Conservation (phyloP, 1,140 invertebrate genomes). For the Nixonia krombeini region DNA sequence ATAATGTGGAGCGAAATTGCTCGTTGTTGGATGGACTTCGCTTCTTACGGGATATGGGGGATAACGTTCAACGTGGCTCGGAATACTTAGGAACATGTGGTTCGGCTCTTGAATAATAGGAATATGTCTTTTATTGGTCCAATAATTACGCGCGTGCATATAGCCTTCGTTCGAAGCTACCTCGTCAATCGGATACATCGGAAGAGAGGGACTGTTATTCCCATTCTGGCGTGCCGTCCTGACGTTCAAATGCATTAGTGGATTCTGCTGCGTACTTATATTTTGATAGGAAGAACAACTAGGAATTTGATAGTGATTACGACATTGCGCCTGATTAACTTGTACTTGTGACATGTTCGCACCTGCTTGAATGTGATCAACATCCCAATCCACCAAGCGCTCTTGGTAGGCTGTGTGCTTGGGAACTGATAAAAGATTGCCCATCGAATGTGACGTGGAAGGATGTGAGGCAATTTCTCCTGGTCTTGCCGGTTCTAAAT, state of each 20-base stretch:
- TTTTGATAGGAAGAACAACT: constrained; percentile 38
- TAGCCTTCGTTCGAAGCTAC: constrained; percentile 25
- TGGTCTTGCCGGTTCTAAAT: constrained; percentile 60
- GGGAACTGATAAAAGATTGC: constrained; percentile 64
- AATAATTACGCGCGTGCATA: constrained; percentile 32
- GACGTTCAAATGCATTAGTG: constrained; percentile 10
- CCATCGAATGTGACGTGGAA: constrained; percentile 67
- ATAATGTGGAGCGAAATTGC: constrained; percentile 24
- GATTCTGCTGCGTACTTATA: constrained; percentile 15
- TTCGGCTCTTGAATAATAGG: constrained; percentile 55
- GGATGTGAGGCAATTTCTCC: constrained; percentile 51
- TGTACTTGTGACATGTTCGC: constrained; percentile 53
- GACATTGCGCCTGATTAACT: constrained; percentile 36
- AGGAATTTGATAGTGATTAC: constrained; percentile 42
- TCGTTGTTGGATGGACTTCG: constrained; percentile 16
- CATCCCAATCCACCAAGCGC: constrained; percentile 53
- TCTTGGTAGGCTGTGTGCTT: constrained; percentile 56
- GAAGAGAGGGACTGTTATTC: constrained; percentile 40
- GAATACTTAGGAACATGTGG: constrained; percentile 57
- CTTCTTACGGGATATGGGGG: constrained; percentile 51
- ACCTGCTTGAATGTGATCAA: constrained; percentile 60
- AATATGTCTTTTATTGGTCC: constrained; percentile 44
- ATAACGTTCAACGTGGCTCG: constrained; percentile 54
- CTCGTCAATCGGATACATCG: constrained; percentile 48
- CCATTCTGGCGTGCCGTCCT: constrained; percentile 37